These are phyloP conservation scores for Phragmatobia fuliginosa DNA, from an alignment of 2,888 invertebrate genomes.

Conservation along the genomic window DNA sequence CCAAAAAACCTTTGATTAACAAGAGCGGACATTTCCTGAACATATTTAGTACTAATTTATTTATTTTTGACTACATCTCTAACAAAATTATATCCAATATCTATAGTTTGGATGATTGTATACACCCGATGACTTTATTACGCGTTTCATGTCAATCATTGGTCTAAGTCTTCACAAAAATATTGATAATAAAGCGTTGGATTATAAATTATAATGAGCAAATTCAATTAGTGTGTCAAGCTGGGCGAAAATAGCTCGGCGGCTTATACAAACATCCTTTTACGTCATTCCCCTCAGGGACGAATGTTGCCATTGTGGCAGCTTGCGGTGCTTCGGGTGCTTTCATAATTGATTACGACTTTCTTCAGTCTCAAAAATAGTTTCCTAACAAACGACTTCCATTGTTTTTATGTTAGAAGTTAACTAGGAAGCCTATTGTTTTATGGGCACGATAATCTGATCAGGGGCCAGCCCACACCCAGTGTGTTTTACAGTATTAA, in stretches of 20 bases:
- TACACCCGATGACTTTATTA: neutral
- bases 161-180: neutral
- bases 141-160: neutral
- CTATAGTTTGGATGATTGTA: too few species aligned
- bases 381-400: neutral
- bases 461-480: too few species aligned
- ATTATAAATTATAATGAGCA: constrained; percentile 34
- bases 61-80: too few species aligned
- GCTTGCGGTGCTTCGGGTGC: too few species aligned
- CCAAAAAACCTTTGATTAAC: too few species aligned
- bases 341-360: constrained; percentile 36
- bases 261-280: constrained; percentile 63
- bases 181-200: neutral
- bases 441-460: too few species aligned
- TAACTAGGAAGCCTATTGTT: neutral
- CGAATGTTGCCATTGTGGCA: constrained; percentile 29
- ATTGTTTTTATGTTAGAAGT: neutral
- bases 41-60: too few species aligned
- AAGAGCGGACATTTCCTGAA: too few species aligned
- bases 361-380: constrained; percentile 24
- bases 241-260: constrained; percentile 58
- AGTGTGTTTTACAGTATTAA: too few species aligned
- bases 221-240: constrained; percentile 48
- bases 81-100: too few species aligned
- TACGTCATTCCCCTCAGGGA: constrained; percentile 60